Percentiles rank a stretch among this genome's conserved stretches.
Conservation (phyloP, 1,140 invertebrate genomes). For the Dendroctonus valens region DNA sequence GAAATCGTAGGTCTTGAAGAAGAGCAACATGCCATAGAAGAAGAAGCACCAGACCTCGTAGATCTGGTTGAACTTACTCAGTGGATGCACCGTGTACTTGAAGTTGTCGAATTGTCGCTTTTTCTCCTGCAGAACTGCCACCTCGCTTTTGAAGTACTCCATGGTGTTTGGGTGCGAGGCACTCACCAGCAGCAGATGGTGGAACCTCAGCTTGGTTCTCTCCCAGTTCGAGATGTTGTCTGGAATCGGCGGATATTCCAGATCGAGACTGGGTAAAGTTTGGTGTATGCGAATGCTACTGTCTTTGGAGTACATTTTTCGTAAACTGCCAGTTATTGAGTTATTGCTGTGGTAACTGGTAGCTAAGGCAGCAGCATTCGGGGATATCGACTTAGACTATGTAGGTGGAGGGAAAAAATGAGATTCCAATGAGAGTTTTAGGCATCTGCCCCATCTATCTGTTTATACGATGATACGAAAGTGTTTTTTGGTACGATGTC, state of each 20-base stretch:
- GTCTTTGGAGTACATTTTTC: too few species aligned
- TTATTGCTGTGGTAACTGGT: too few species aligned
- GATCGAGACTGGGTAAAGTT: not conserved
- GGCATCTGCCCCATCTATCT: too few species aligned
- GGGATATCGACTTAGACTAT: too few species aligned
- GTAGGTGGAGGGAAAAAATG: too few species aligned
- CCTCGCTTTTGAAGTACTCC: conserved; percentile 34
- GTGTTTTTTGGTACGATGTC: too few species aligned
- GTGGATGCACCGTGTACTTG: conserved; percentile 34
- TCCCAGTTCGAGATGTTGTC: not conserved
- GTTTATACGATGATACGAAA: too few species aligned
- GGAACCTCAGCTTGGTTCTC: not conserved
- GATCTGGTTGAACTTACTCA: conserved; percentile 35
- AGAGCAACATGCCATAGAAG: conserved; percentile 19
- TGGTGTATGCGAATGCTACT: too few species aligned
- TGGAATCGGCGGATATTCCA: conserved; percentile 3
- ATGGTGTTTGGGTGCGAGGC: conserved; percentile 9
- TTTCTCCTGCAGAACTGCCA: conserved; percentile 38
- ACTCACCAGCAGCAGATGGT: not conserved
- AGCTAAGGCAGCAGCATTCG: too few species aligned
- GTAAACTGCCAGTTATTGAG: too few species aligned
- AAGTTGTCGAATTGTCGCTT: conserved; percentile 38
- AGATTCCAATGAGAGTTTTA: too few species aligned
- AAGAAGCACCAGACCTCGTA: conserved; percentile 28
- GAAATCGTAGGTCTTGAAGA: conserved; percentile 20